Conservation (phyloP, 2,113 vertebrate genomes). For the Chaetura pelagica region DNA sequence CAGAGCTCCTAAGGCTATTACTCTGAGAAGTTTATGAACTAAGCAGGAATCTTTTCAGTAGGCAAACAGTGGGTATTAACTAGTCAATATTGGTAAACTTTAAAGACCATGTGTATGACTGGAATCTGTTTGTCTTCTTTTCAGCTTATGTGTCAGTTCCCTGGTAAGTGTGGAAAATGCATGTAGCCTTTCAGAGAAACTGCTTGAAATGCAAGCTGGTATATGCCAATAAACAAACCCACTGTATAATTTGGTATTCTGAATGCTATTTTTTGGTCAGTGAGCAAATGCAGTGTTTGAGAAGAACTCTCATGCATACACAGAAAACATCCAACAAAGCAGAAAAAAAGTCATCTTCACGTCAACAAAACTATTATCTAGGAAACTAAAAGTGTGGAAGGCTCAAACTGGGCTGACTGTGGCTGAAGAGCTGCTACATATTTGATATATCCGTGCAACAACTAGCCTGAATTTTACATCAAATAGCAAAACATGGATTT, state of each 20-base stretch:
- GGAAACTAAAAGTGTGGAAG: constrained; percentile 9
- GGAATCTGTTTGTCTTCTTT: constrained; percentile 30
- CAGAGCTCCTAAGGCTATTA: neutral
- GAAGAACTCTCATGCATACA: constrained; percentile 48
- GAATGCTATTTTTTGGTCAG: constrained; percentile 71
- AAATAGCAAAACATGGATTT: neutral
- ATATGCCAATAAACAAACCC: constrained; percentile 38
- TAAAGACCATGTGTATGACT: constrained; percentile 11
- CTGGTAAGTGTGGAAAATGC: neutral
- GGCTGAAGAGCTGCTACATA: neutral
- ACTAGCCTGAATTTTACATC: neutral
- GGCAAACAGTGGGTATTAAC: constrained; percentile 48
- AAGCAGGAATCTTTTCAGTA: neutral
- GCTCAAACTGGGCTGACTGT: neutral
- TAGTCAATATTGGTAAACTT: constrained; percentile 41
- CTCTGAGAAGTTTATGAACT: neutral
- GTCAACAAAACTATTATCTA: constrained; percentile 64
- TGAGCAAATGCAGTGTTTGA: constrained; percentile 72
- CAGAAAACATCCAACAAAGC: constrained; percentile 60
- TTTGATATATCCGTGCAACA: constrained; percentile 12
- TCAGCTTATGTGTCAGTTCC: neutral
- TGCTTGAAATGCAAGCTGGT: constrained; percentile 62
- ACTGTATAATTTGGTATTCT: constrained; percentile 59
- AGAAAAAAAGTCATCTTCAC: constrained; percentile 66
- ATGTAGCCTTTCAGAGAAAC: constrained; percentile 50